These are phyloP conservation scores for Drosophila parabipectinata DNA, from an alignment of 1,140 invertebrate species.

Conservation along the genomic window DNA sequence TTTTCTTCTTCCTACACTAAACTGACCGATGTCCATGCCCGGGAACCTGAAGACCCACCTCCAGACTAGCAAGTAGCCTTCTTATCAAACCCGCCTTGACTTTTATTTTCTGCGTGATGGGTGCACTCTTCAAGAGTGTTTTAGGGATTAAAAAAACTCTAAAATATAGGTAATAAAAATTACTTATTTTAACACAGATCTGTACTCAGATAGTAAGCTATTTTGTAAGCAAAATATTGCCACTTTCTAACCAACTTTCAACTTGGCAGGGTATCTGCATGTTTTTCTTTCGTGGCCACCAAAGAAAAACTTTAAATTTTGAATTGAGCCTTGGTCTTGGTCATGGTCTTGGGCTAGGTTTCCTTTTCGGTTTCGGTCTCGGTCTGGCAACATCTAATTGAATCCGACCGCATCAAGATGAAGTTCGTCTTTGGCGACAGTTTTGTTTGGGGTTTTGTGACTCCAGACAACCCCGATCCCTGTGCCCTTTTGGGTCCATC, in stretches of 20 bases:
- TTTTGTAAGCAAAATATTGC: neutral
- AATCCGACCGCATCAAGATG: conserved; percentile 76
- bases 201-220: too few species aligned
- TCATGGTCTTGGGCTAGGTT: conserved; percentile 37
- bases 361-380: conserved; percentile 60
- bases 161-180: too few species aligned
- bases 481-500: conserved; percentile 22
- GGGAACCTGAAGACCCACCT: neutral
- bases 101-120: conserved; percentile 30
- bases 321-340: conserved; percentile 38
- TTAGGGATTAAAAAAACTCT: too few species aligned
- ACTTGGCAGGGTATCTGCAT: neutral
- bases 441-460: conserved; percentile 59
- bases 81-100: conserved; percentile 55
- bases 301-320: conserved; percentile 52
- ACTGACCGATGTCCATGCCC: conserved; percentile 50
- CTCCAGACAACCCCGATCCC: conserved; percentile 13
- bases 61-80: conserved; percentile 43
- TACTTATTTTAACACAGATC: too few species aligned
- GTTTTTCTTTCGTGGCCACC: conserved; percentile 9
- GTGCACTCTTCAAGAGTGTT: neutral
- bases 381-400: conserved; percentile 69
- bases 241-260: neutral
- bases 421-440: conserved; percentile 76
- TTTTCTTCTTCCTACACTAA: conserved; percentile 48